Base-by-base conservation (phyloP, 2,888 invertebrate genomes). In the Augochlorella aurata region DNA sequence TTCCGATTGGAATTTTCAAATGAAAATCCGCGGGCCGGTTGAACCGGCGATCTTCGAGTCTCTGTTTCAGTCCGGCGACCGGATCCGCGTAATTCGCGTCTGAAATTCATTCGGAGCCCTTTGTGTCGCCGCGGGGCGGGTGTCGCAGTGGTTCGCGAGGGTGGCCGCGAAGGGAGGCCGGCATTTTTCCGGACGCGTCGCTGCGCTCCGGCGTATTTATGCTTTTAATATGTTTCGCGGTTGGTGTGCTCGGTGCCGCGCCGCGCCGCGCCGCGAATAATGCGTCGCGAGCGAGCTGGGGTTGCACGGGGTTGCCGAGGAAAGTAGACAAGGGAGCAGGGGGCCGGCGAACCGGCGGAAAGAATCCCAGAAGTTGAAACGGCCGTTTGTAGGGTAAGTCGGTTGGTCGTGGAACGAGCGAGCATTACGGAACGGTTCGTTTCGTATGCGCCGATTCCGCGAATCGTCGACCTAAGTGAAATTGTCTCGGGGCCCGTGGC, bases 381-480 rank as follows among this genome's bases (percentile, higher is more conserved):
- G 77, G 78, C 85, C 83, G 84, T 87, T 87, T 70, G 75, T 79
- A 82, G 77, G 81, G 83, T 81, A 83, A 84, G 81, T 78, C 74
- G 77, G 73, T 76, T 72, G 72, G 78, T 88, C 5, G 63, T 74
- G 77, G 76, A 74, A 89, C 88, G 86, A 82, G 78, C 38, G 73
- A 81, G 65, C 87, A 82, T 88, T 85, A 82, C 79, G 65, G 70
- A 74, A 82, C 74, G 67, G 69, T 29, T 75, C 72, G 61, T 61
- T 54, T 54, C 74, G 82, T 74, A 79, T 68, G 78, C 77, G 77
- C 63, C 74, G 76, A 83, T 83, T 70, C 45, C 81, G 74, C 69
- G 78, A 87, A 88, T 81, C 68, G 85, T 69, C 74, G 80, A 63
- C 77, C 81, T 82, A 85, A 88, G 88, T 88, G 87, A 88, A 88